Evolutionary conservation across 2,797 vertebrate species (phyloP).

Genomic region (Tadarida brasiliensis): DNA sequence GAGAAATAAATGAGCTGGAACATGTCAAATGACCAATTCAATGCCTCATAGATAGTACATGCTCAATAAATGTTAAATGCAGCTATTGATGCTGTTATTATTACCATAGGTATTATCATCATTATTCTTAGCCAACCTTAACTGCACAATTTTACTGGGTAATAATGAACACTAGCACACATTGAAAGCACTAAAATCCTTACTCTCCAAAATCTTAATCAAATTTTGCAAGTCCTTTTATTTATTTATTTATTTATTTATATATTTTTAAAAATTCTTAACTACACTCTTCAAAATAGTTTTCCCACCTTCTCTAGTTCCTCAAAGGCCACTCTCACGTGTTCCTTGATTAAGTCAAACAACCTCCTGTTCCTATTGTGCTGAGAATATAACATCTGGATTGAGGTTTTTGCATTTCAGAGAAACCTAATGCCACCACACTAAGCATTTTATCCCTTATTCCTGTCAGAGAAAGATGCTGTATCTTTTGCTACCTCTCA

Average conservation of each 20-base stretch:
- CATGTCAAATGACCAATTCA: constrained; percentile 60
- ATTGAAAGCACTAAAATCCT: neutral
- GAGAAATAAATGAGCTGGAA: constrained; percentile 70
- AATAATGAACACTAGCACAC: constrained; percentile 24
- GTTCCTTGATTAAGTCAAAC: neutral
- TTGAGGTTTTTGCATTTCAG: neutral
- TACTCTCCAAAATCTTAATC: neutral
- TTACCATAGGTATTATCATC: constrained; percentile 9
- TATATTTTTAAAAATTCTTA: neutral
- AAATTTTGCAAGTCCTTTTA: neutral
- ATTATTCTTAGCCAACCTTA: constrained; percentile 58
- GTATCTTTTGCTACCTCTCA: neutral
- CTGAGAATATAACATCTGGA: neutral
- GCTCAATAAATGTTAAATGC: constrained; percentile 66
- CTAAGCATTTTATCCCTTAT: neutral
- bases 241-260: neutral
- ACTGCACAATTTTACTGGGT: neutral
- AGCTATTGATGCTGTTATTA: constrained; percentile 38
- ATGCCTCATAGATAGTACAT: constrained; percentile 41
- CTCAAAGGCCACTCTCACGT: neutral
- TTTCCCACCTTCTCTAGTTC: constrained; percentile 10
- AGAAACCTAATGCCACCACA: neutral
- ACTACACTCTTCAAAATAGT: neutral
- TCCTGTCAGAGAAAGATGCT: neutral
- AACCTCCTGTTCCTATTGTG: neutral